Conservation (phyloP, 1,140 invertebrate species). For the Aphidius gifuensis region DNA sequence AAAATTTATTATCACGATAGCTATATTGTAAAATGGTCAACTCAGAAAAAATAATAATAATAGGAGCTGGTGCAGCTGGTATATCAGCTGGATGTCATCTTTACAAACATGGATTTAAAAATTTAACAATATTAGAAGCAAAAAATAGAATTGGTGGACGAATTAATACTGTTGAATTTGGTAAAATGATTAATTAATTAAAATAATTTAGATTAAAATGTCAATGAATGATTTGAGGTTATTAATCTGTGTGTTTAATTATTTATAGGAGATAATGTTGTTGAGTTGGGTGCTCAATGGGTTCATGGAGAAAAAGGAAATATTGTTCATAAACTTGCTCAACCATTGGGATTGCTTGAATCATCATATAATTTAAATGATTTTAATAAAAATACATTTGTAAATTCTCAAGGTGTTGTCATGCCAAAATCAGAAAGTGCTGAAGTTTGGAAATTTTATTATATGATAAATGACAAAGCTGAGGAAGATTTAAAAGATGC, state of each 20-base stretch:
- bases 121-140: slow-evolving; percentile 63
- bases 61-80: slow-evolving; percentile 63
- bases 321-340: slow-evolving; percentile 35
- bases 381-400: slow-evolving; percentile 23
- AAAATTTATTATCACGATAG: not conserved
- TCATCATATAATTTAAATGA: slow-evolving; percentile 23
- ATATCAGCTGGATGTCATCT: slow-evolving; percentile 58
- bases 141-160: slow-evolving; percentile 60
- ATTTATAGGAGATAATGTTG: slow-evolving; percentile 27
- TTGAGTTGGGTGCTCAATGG: slow-evolving; percentile 57
- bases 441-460: slow-evolving; percentile 22
- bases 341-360: slow-evolving; percentile 18
- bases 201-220: not conserved
- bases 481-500: slow-evolving; percentile 20
- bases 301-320: slow-evolving; percentile 52
- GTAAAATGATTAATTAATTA: slow-evolving; percentile 32
- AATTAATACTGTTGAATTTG: slow-evolving; percentile 55
- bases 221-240: not conserved
- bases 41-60: slow-evolving; percentile 52
- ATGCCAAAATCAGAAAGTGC: slow-evolving; percentile 21
- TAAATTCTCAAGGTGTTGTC: slow-evolving; percentile 25
- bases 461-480: slow-evolving; percentile 20
- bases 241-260: not conserved
- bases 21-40: slow-evolving; percentile 20
- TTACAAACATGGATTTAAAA: slow-evolving; percentile 50